Base-by-base conservation (phyloP, 23 tunicate genomes). In the Diplosoma virens region DNA sequence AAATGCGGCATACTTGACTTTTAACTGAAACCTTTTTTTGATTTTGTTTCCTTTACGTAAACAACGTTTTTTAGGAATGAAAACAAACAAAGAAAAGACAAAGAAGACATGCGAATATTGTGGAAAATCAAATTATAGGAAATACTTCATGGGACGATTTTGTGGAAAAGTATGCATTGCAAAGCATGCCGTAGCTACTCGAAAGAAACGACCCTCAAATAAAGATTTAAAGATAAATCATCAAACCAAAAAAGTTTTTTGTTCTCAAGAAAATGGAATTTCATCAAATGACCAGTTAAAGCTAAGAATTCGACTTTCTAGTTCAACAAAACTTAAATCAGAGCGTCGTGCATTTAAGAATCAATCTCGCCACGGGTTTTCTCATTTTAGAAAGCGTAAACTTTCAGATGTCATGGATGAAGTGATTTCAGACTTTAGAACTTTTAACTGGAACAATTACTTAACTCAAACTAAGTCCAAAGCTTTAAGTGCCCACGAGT, bases 101-200 rank as follows among this genome's bases (percentile, higher is more conserved):
- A n/a, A n/a, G 11, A 9, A 6, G 7, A 72, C 16, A 22, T 72
- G 92, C 64, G 50, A 58, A 72, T 53, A 71, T 30, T 86, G 92
- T 72, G 72, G 79, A 5, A 67, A 36, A 21, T 30, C 34, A 2
- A 59, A 69, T 37, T n/a, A 25, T 1, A 41, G 54, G 6, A 56
- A 80, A 23, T 45, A 21, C 23, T 80, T 80, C 37, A 27, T 41
- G 27, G 85, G 85, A 25, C 47, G 87, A 1, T 83, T 83, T 52
- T 83, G 87, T 55, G 52, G 81, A 67, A 74, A 64, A 75, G 53
- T 30, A 16, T 83, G 87, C 75, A 74, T 83, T 24, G 87, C 41
- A 48, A 83, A 75, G 73, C 61, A 83, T 66, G 92, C 92, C 30
- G 61, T 55, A 9, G 17, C 23, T 9, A 25, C 61, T 24, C n/a